Evolutionary conservation across 2,797 vertebrate species (phyloP).

Genomic region (Esox lucius): DNA sequence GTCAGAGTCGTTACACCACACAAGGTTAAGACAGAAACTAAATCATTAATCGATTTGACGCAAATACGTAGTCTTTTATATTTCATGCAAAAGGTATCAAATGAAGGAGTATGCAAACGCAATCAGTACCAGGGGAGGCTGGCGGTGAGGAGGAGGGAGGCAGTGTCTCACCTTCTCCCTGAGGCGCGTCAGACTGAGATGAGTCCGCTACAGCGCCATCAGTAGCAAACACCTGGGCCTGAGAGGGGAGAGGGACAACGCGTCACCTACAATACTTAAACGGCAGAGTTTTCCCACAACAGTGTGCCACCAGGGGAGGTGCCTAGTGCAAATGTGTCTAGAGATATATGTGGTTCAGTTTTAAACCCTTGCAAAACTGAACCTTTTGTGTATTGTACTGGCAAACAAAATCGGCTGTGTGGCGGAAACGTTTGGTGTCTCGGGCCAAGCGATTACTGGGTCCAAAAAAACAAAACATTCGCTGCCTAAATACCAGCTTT

Average conservation of each 20-base stretch:
- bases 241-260: constrained; percentile 25
- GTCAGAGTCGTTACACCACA: not conserved
- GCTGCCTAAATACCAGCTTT: too few relatives aligned
- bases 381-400: too few relatives aligned
- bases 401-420: too few relatives aligned
- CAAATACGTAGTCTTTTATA: not conserved
- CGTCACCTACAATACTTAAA: not conserved
- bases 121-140: not conserved
- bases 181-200: constrained; percentile 86
- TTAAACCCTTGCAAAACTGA: too few relatives aligned
- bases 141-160: not conserved
- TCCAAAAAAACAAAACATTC: too few relatives aligned
- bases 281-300: not conserved
- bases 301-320: too few relatives aligned
- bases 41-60: not conserved
- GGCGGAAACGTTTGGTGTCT: too few relatives aligned
- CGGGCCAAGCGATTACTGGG: too few relatives aligned
- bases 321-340: too few relatives aligned
- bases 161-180: constrained; percentile 83
- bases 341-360: too few relatives aligned
- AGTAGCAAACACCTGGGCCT: constrained; percentile 91
- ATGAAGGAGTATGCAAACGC: not conserved
- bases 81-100: not conserved
- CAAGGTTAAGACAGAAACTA: not conserved
- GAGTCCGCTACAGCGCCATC: constrained; percentile 86